Percentiles rank a stretch among this genome's conserved stretches.
Conservation (phyloP, 2,888 invertebrate species). For the Chromoteleia sp. region DNA sequence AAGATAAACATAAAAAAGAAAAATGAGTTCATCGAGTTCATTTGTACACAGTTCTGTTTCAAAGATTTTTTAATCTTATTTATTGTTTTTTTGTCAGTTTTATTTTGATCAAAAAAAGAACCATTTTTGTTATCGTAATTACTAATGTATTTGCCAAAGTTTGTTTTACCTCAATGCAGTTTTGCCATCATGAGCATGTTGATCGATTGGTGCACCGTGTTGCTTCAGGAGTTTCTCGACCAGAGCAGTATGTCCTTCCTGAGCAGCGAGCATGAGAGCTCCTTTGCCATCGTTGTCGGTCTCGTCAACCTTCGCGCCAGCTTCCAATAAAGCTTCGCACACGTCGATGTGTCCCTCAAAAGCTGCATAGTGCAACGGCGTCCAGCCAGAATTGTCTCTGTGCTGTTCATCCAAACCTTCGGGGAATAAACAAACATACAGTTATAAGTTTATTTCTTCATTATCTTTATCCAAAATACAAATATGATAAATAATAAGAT, state of each 20-base stretch:
- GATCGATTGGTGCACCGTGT: constrained; percentile 92
- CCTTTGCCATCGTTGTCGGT: constrained; percentile 96
- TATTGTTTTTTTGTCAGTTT: no score
- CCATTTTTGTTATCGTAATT: no score
- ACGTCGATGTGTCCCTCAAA: constrained; percentile 96
- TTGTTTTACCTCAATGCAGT: constrained; percentile 90
- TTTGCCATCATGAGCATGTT: constrained; percentile 95
- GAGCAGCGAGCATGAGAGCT: constrained; percentile 94
- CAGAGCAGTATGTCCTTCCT: constrained; percentile 92
- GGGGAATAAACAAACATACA: constrained; percentile 11
- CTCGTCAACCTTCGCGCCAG: constrained; percentile 94
- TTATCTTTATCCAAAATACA: neutral
- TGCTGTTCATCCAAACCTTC: constrained; percentile 92
- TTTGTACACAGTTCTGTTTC: no score
- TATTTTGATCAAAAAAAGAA: no score
- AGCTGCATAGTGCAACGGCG: constrained; percentile 97
- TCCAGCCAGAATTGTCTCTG: constrained; percentile 98
- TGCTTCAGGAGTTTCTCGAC: constrained; percentile 90
- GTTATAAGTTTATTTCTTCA: neutral
- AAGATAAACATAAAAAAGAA: no score
- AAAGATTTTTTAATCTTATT: no score
- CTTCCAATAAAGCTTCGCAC: constrained; percentile 92
- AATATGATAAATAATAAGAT: neutral
- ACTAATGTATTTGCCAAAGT: neutral
- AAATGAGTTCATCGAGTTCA: no score